Conservation (phyloP, 2,888 invertebrate genomes). For the Eurytoma californica region DNA sequence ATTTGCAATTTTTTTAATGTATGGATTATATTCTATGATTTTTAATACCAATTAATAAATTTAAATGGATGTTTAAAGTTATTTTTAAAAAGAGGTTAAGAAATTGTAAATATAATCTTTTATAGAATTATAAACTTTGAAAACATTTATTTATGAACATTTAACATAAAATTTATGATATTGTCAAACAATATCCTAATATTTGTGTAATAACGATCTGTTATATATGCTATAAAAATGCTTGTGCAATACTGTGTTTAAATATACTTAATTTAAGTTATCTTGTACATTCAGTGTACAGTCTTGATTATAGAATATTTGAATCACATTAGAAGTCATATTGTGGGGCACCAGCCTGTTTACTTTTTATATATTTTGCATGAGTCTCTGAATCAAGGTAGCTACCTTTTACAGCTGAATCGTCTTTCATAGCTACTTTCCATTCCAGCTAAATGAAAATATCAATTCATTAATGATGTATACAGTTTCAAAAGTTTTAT, state of each 20-base stretch:
- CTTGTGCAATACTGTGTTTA: slow-evolving; percentile 17
- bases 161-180: slow-evolving; percentile 45
- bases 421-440: slow-evolving; percentile 83
- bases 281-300: slow-evolving; percentile 1
- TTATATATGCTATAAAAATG: slow-evolving; percentile 31
- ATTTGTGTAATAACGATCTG: slow-evolving; percentile 23
- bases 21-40: slow-evolving; percentile 64
- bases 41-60: slow-evolving; percentile 48
- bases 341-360: slow-evolving; percentile 81
- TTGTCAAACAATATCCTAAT: slow-evolving; percentile 40
- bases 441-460: slow-evolving; percentile 78
- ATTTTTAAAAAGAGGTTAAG: background rate
- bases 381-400: slow-evolving; percentile 83
- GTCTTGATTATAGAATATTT: slow-evolving; percentile 2
- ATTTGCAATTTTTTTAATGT: slow-evolving; percentile 63
- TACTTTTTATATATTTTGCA: slow-evolving; percentile 82
- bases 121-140: slow-evolving; percentile 46
- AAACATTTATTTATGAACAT: slow-evolving; percentile 46
- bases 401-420: slow-evolving; percentile 82
- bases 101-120: slow-evolving; percentile 42
- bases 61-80: slow-evolving; percentile 12
- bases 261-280: slow-evolving; percentile 15
- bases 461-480: background rate
- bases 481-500: background rate
- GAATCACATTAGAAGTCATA: slow-evolving; percentile 76